Percentiles rank a stretch among this genome's conserved stretches.
Evolutionary conservation across 2,888 invertebrate species (phyloP).

Genomic region (Apotomis betuletana): DNA sequence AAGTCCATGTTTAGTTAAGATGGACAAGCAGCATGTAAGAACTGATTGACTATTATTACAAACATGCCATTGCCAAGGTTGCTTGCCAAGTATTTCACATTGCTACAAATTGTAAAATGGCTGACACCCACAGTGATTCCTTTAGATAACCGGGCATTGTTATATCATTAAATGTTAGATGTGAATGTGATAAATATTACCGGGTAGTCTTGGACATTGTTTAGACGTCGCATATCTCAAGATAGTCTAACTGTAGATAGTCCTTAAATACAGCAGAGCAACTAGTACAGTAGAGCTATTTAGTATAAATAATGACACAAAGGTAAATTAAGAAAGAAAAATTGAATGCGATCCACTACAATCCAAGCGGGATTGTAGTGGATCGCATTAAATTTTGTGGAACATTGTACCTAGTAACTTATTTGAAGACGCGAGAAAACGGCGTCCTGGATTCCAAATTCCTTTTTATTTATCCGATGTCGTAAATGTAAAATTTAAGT

Average conservation of each 20-base stretch:
- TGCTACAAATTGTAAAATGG: slow-evolving; percentile 37
- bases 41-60: slow-evolving; percentile 37
- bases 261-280: no score
- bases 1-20: slow-evolving; percentile 19
- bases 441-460: no score
- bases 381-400: no score
- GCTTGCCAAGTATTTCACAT: slow-evolving; percentile 42
- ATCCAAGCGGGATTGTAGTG: no score
- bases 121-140: slow-evolving; percentile 45
- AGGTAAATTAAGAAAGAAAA: no score
- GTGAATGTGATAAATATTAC: slow-evolving; percentile 35
- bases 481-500: no score
- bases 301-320: no score
- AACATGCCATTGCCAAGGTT: slow-evolving; percentile 54
- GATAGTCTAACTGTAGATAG: background rate
- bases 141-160: slow-evolving; percentile 42
- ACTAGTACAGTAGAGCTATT: no score
- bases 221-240: slow-evolving; percentile 18
- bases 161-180: slow-evolving; percentile 33
- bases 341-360: no score
- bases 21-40: slow-evolving; percentile 23
- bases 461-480: no score
- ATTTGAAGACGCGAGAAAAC: no score
- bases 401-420: no score
- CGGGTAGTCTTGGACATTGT: slow-evolving; percentile 40